phyloP scores from a whole-genome alignment of 1,140 invertebrate genomes.

The Holcopasites calliopsidis region DNA sequence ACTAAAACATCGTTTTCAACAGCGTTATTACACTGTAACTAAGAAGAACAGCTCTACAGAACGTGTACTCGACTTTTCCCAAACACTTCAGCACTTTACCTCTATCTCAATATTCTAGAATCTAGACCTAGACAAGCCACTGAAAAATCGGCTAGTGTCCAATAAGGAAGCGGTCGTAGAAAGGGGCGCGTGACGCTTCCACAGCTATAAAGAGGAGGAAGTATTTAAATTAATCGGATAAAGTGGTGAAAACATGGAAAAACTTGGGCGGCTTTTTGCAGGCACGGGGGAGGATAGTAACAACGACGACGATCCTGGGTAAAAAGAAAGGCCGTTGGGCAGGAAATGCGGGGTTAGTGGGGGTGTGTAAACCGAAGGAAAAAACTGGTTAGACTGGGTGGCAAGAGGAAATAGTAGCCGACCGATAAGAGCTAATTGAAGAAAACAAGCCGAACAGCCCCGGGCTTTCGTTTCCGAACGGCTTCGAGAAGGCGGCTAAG shows the following conservation, averaged over 20 bases:
- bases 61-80: too few species aligned
- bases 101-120: not conserved
- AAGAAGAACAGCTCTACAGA: too few species aligned
- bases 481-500: not conserved
- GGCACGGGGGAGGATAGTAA: not conserved
- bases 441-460: not conserved
- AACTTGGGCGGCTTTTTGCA: not conserved
- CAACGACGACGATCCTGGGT: too few species aligned
- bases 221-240: conserved; percentile 21
- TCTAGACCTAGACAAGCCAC: not conserved
- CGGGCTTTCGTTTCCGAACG: not conserved
- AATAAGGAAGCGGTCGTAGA: not conserved
- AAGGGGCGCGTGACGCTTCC: not conserved
- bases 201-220: conserved; percentile 1
- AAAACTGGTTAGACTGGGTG: not conserved
- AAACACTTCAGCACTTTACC: too few species aligned
- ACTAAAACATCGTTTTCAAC: too few species aligned
- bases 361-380: not conserved
- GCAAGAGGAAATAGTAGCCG: conserved; percentile 4
- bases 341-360: conserved; percentile 7
- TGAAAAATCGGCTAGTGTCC: not conserved
- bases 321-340: not conserved
- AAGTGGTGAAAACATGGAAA: not conserved
- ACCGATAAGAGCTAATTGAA: conserved; percentile 23
- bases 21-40: too few species aligned